Evolutionary conservation across 2,797 vertebrate genomes (phyloP).

Genomic region (Otolemur crassicaudatus): DNA sequence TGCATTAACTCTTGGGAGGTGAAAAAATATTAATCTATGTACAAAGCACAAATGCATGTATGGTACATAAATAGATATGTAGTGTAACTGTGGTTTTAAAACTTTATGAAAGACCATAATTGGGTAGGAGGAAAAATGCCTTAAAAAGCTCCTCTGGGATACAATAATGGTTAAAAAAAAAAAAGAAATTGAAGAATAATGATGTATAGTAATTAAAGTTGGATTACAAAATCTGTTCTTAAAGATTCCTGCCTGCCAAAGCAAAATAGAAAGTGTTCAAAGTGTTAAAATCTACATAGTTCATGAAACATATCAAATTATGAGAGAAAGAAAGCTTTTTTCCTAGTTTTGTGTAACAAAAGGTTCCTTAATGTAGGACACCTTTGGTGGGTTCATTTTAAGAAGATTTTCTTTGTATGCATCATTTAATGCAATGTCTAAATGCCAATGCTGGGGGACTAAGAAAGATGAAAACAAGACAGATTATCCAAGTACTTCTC

Average conservation of each 20-base stretch:
- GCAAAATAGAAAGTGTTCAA: conserved; percentile 19
- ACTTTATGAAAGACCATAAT: neutral
- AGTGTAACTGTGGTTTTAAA: neutral
- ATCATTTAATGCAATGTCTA: conserved; percentile 4
- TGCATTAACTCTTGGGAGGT: neutral
- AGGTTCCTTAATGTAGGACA: neutral
- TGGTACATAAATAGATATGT: neutral
- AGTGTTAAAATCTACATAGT: neutral
- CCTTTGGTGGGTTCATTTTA: neutral
- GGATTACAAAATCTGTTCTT: neutral
- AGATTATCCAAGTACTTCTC: neutral
- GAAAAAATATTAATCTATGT: neutral
- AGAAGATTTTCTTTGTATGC: conserved; percentile 16
- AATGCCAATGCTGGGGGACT: neutral
- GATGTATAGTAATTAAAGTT: neutral
- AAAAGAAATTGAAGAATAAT: neutral
- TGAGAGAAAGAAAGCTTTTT: neutral
- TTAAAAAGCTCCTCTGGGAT: neutral
- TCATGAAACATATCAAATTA: neutral
- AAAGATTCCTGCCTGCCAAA: neutral
- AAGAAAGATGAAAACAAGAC: neutral
- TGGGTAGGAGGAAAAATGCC: neutral
- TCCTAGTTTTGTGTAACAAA: neutral
- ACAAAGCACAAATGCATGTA: neutral
- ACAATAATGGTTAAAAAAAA: neutral